Conservation (phyloP, 1,140 invertebrate genomes). For the Saccostrea glomerata region DNA sequence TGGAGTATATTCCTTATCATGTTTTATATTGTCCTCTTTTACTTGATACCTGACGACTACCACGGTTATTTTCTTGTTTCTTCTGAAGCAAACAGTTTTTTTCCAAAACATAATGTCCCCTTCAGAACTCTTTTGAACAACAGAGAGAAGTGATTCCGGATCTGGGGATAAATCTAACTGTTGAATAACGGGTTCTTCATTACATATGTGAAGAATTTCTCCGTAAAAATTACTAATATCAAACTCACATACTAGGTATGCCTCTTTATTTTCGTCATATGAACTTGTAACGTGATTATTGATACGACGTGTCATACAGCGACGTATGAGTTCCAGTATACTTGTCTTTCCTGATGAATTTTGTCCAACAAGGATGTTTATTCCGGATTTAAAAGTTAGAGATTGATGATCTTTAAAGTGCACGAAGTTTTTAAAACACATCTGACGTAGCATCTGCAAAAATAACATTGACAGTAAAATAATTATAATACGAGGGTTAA, state of each 20-base stretch:
- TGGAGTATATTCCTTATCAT: neutral
- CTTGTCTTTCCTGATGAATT: conserved; percentile 44
- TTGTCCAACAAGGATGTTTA: conserved; percentile 42
- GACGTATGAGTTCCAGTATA: conserved; percentile 46
- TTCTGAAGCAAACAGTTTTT: neutral
- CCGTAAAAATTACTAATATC: neutral
- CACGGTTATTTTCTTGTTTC: neutral
- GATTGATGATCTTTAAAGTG: conserved; percentile 33
- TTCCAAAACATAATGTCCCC: neutral
- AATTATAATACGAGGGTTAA: too few relatives aligned
- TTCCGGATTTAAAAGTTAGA: conserved; percentile 35
- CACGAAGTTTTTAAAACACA: conserved; percentile 39
- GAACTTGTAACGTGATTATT: neutral
- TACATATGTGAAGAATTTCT: neutral
- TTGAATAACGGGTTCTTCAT: neutral
- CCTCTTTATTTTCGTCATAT: neutral
- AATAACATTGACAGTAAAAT: too few relatives aligned
- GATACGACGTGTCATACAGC: conserved; percentile 18
- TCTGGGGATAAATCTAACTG: neutral
- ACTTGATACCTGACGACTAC: neutral
- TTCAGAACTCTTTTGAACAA: neutral
- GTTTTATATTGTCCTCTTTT: neutral
- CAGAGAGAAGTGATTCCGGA: neutral
- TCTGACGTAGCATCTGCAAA: neutral
- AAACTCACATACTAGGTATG: conserved; percentile 43